phyloP scores from a whole-genome alignment of 1,140 invertebrate species.

The Anastrepha ludens region DNA sequence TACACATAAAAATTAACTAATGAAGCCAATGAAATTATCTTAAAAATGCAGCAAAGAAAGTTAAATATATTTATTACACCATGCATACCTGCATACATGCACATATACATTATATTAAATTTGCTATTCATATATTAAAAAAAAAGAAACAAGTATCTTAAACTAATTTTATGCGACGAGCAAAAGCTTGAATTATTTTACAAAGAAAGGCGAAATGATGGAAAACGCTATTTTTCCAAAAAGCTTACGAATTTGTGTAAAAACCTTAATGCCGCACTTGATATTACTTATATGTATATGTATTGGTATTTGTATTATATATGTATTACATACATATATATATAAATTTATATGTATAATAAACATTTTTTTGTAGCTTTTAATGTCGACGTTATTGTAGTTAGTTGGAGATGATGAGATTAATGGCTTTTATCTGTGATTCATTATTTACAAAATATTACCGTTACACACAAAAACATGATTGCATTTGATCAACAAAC shows the following conservation, averaged over 20 bases:
- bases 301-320: not conserved
- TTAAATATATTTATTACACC: too few relatives aligned
- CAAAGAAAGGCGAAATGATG: not conserved
- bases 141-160: not conserved
- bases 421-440: slow-evolving; percentile 55
- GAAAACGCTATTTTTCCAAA: not conserved
- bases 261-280: slow-evolving; percentile 21
- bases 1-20: not conserved
- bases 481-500: not conserved
- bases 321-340: not conserved
- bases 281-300: slow-evolving; percentile 24
- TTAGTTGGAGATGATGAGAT: slow-evolving; percentile 3
- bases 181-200: not conserved
- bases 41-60: too few relatives aligned
- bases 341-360: slow-evolving; percentile 18
- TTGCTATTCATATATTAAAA: not conserved
- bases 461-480: slow-evolving; percentile 4
- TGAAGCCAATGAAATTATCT: not conserved
- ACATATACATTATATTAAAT: not conserved
- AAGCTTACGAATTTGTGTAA: slow-evolving; percentile 39
- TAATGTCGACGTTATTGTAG: slow-evolving; percentile 20
- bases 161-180: not conserved
- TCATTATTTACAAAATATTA: slow-evolving; percentile 48
- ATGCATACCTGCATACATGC: not conserved
- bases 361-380: not conserved